Evolutionary conservation across 2,888 invertebrate genomes (phyloP), one percentile per base, ranked within the genome.

Genomic region (Lacanobia wlatinum): DNA sequence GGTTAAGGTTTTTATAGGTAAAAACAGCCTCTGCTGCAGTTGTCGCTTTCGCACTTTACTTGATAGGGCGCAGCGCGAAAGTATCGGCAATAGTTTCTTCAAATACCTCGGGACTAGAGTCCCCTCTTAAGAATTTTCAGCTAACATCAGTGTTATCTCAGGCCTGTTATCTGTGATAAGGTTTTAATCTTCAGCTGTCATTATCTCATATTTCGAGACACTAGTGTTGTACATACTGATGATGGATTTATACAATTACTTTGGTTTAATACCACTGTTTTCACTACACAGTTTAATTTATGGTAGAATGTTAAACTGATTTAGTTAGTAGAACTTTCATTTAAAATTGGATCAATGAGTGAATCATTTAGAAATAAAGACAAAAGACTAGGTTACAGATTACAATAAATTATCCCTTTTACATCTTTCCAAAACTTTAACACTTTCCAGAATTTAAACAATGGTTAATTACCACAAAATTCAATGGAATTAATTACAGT

Each of bases 371-470:
- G 38, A 55, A 65, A 46, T 10, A 55, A 53, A 43, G 60, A 48
- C 53, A 34, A 12, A 18, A 21, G 7, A 52, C 16, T 48, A 12
- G 21, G 53, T 76, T 16, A 55, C 38, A 38, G 12, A 46, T 55
- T 48, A n/a, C n/a, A 58, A 9, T 16, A 28, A 18, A 76, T 46
- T 71, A 43, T n/a, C 0, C 16, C 18, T 9, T 28, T 56, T 28
- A 48, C 12, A 56, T 63, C 3, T 52, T 34, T 55, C 16, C 10
- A n/a, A 73, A 73, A 66, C 21, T 43, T 53, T 34, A 40, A 18
- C 12, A 21, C 55, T 63, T 38, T 43, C 48, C 23, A 64, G 76
- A 67, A 84, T 80, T 50, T 38, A 64, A 60, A 84, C 80, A 80
- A 80, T 80, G 40, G 53, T 34, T 75, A 70, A 80, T 80, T 67